phyloP scores from a whole-genome alignment of 2,113 vertebrate species.

The Cervus canadensis region DNA sequence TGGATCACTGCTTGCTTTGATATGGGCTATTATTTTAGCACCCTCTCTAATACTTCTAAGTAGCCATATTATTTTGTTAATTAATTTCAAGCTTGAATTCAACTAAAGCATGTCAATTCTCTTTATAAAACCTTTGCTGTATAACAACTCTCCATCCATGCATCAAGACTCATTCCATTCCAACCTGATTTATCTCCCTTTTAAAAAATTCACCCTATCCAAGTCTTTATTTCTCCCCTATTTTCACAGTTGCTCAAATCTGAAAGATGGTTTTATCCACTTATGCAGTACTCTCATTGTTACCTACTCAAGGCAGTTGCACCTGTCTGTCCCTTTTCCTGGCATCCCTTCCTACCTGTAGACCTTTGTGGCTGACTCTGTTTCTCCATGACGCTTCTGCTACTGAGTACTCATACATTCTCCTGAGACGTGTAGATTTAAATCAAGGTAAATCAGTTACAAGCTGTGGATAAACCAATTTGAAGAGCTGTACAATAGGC shows the following conservation, averaged over 20 bases:
- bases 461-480: background rate
- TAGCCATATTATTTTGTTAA: background rate
- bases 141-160: background rate
- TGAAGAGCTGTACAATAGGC: background rate
- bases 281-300: background rate
- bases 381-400: background rate
- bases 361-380: background rate
- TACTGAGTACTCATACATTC: constrained; percentile 5
- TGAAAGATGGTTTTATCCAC: background rate
- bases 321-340: background rate
- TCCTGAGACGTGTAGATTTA: background rate
- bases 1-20: background rate
- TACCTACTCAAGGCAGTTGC: background rate
- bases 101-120: background rate
- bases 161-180: background rate
- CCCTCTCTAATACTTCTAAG: background rate
- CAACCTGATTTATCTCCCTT: background rate
- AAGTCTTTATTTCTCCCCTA: background rate
- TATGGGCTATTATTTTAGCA: constrained; percentile 2
- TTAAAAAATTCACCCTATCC: background rate
- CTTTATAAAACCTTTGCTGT: background rate
- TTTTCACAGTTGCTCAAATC: background rate
- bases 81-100: background rate
- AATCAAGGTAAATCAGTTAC: background rate
- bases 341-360: background rate